Conservation (phyloP, 1,140 invertebrate species). For the Procambarus virginalis region DNA sequence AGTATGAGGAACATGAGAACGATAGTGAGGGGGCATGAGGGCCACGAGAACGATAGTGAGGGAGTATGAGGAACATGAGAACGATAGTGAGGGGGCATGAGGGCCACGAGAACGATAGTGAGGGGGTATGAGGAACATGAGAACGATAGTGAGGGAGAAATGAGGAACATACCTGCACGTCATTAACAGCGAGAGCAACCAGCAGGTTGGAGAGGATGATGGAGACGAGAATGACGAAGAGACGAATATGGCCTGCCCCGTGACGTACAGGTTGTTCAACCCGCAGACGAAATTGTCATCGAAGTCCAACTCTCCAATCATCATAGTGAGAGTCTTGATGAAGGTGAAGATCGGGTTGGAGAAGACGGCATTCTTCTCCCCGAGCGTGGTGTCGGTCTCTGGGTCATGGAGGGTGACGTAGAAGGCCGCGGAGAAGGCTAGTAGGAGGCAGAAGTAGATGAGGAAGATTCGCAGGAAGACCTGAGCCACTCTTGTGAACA, state of each 20-base stretch:
- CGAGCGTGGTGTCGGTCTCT: slow-evolving; percentile 72
- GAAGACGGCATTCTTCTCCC: slow-evolving; percentile 74
- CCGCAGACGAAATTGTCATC: slow-evolving; percentile 73
- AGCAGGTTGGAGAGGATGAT: slow-evolving; percentile 81
- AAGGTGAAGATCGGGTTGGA: slow-evolving; percentile 74
- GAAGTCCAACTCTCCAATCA: slow-evolving; percentile 79
- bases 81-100: too few species aligned
- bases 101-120: too few species aligned
- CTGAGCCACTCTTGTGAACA: slow-evolving; percentile 70
- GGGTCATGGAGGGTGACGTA: slow-evolving; percentile 75
- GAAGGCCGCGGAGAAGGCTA: slow-evolving; percentile 78
- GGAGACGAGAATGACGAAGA: slow-evolving; percentile 79
- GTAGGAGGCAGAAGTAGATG: slow-evolving; percentile 77
- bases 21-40: too few species aligned
- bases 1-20: too few species aligned
- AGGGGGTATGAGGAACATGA: not conserved
- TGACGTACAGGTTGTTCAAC: slow-evolving; percentile 71
- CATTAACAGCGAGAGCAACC: slow-evolving; percentile 80
- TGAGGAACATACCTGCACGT: slow-evolving; percentile 74
- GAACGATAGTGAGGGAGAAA: not conserved
- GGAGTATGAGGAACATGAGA: too few species aligned
- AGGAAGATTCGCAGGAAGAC: slow-evolving; percentile 73
- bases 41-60: too few species aligned
- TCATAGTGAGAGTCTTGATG: slow-evolving; percentile 78
- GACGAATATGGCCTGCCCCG: slow-evolving; percentile 77